Evolutionary conservation across 2,113 vertebrate genomes (phyloP), one percentile per base, ranked within the genome.

Genomic region (Balaeniceps rex): DNA sequence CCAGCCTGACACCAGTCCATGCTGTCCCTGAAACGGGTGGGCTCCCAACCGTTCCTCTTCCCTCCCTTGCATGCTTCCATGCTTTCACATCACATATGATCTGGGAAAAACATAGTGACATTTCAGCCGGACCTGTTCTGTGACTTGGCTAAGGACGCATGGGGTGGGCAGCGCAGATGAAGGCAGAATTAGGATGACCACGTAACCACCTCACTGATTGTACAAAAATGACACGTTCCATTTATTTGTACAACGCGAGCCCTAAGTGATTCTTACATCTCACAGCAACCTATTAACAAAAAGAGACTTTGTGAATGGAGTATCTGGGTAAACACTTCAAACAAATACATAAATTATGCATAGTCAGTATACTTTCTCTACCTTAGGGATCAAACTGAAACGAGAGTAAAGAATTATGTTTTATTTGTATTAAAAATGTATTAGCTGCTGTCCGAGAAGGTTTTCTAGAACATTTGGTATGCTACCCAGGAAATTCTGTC

Each of bases 361-460:
- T 80, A 90, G 92, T 71, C 24, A 0, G 40, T 90, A 66, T 47
- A 94, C 87, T 88, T 78, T 87, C 95, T 91, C 90, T 84, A 95
- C 93, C 90, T 93, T 31, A 83, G 95, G 93, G 97, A 96, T 94
- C 88, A 88, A 92, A 92, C 31, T 68, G 51, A 91, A 96, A 85
- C 0, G 19, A 88, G 94, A 88, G 78, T 69, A 63, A 91, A 93
- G 95, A 92, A 92, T 93, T 90, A 94, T 74, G 80, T 85, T 90
- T 96, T 97, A 94, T 95, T 93, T 96, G 81, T 93, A 97, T 97
- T 97, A 97, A 97, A 96, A 97, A 98, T 96, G 88, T 83, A 94
- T 91, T 85, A 94, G 91, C 88, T 97, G 65, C 86, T 97, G 90
- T 96, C 95, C 82, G 33, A 95, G 90, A 89, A 85, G 79, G 85